Evolutionary conservation across 1,140 invertebrate genomes (phyloP).

Genomic region (Onthophagus taurus): DNA sequence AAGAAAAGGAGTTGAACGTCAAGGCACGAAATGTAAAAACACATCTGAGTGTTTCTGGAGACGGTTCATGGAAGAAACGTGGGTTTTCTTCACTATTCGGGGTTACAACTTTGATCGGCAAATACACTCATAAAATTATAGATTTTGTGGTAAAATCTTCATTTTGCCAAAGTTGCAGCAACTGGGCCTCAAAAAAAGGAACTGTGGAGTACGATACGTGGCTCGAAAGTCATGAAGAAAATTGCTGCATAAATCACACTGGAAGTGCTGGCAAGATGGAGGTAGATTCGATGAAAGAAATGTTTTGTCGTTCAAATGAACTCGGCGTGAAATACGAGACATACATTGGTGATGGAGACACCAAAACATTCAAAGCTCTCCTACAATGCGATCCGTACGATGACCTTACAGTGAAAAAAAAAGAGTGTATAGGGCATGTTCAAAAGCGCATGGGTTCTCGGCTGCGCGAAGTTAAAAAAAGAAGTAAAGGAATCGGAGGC

Average conservation of each 20-base stretch:
- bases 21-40: neutral
- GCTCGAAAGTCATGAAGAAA: too few species aligned
- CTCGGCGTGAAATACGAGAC: constrained; percentile 17
- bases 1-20: neutral
- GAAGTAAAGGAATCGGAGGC: constrained; percentile 9
- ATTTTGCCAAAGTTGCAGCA: neutral
- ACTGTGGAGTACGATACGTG: too few species aligned
- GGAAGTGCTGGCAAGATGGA: constrained; percentile 24
- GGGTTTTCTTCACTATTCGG: too few species aligned
- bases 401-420: constrained; percentile 17
- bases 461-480: constrained; percentile 18
- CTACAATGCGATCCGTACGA: constrained; percentile 17
- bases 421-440: constrained; percentile 25
- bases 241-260: neutral
- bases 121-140: neutral
- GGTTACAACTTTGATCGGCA: neutral
- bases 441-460: constrained; percentile 25
- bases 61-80: neutral
- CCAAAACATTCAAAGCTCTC: constrained; percentile 22
- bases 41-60: neutral
- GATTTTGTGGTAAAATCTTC: neutral
- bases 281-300: constrained; percentile 9
- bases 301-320: neutral
- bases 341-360: constrained; percentile 28
- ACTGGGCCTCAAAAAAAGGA: too few species aligned